These are phyloP conservation scores for Scaptomyza caliginosa DNA, from an alignment of 2,888 invertebrate species.

Conservation along the genomic window DNA sequence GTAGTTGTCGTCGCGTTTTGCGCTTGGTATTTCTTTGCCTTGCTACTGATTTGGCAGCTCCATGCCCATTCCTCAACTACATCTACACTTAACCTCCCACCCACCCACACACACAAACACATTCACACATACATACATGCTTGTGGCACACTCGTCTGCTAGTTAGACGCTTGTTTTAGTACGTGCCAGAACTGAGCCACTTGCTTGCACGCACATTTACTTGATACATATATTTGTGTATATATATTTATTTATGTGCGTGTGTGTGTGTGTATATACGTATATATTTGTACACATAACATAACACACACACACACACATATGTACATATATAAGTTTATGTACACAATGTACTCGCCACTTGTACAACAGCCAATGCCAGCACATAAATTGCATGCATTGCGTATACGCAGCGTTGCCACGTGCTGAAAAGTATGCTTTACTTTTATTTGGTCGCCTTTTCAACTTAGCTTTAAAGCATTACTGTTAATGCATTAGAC, in stretches of 20 bases:
- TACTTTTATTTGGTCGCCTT: slow-evolving; percentile 7
- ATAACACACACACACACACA: background rate
- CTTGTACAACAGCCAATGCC: slow-evolving; percentile 36
- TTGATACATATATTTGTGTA: slow-evolving; percentile 18
- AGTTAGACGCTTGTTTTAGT: slow-evolving; percentile 63
- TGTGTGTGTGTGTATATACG: background rate
- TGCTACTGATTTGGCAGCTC: slow-evolving; percentile 69
- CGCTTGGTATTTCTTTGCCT: slow-evolving; percentile 62
- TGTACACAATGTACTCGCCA: slow-evolving; percentile 27
- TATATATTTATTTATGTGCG: background rate
- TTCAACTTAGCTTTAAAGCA: slow-evolving; percentile 17
- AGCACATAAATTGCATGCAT: slow-evolving; percentile 47
- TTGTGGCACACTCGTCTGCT: slow-evolving; percentile 35
- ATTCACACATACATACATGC: slow-evolving; percentile 15
- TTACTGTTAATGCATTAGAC: background rate
- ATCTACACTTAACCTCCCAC: background rate
- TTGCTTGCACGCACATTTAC: slow-evolving; percentile 69
- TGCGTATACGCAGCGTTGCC: slow-evolving; percentile 54
- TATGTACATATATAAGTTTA: slow-evolving; percentile 13
- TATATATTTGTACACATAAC: background rate
- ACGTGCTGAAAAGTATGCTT: slow-evolving; percentile 52
- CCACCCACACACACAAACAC: slow-evolving; percentile 8
- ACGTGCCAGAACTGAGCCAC: slow-evolving; percentile 71
- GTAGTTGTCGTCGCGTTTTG: slow-evolving; percentile 68
- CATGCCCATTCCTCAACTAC: background rate